phyloP scores from a whole-genome alignment of 1,140 invertebrate species.

The Pseudomyrmex concolor region DNA sequence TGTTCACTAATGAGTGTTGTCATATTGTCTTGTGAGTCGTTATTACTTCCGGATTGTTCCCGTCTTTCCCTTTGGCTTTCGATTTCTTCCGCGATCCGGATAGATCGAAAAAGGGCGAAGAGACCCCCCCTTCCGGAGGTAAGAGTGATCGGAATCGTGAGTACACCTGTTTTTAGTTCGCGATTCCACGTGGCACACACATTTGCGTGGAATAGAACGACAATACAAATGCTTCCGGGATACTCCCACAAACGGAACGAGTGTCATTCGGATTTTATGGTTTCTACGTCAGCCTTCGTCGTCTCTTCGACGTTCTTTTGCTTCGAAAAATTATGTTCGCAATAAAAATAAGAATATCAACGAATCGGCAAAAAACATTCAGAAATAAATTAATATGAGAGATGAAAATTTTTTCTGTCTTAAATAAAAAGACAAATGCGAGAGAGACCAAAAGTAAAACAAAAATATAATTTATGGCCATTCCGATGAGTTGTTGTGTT shows the following conservation, averaged over 20 bases:
- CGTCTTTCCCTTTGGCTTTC: conserved; percentile 7
- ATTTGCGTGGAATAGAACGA: conserved; percentile 23
- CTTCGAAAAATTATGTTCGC: background rate
- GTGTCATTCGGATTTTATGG: conserved; percentile 10
- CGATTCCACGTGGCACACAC: conserved; percentile 24
- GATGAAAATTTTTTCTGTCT: background rate
- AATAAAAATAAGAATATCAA: background rate
- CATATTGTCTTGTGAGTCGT: conserved; percentile 60
- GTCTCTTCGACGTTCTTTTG: conserved; percentile 14
- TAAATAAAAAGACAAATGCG: background rate
- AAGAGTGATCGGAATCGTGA: conserved; percentile 35
- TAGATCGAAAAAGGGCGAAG: conserved; percentile 45
- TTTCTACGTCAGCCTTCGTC: conserved; percentile 12
- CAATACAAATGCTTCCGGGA: conserved; percentile 21
- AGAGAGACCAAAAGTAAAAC: background rate
- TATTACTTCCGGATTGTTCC: conserved; percentile 44
- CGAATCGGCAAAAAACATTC: background rate
- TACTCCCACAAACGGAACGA: background rate
- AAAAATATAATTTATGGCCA: too few species aligned
- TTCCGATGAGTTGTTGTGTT: background rate
- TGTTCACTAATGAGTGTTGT: conserved; percentile 70
- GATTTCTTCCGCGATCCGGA: conserved; percentile 17
- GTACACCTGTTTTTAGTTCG: conserved; percentile 7
- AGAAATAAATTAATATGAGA: background rate
- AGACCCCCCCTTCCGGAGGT: conserved; percentile 44